Percentiles rank a stretch among this genome's conserved stretches.
These are phyloP conservation scores for Gnathonemus echidnorhynchus DNA, from an alignment of 2,113 vertebrate genomes.

Conservation along the genomic window DNA sequence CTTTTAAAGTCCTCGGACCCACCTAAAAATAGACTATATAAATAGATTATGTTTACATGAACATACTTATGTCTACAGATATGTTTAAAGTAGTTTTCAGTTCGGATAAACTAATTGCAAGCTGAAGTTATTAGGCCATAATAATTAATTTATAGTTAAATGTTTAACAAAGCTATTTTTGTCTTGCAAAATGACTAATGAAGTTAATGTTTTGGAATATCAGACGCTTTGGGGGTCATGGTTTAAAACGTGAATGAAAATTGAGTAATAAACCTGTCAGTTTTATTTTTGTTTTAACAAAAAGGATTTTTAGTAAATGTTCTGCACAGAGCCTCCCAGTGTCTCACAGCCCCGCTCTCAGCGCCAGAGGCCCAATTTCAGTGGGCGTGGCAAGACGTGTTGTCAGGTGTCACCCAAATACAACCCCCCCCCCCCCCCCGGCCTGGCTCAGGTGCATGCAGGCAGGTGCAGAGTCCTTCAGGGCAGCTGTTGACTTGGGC, in stretches of 20 bases:
- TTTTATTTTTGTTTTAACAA: background rate
- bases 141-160: background rate
- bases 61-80: background rate
- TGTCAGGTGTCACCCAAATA: background rate
- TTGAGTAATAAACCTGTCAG: background rate
- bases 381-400: background rate
- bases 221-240: background rate
- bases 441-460: background rate
- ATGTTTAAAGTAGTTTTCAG: background rate
- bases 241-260: background rate
- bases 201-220: background rate
- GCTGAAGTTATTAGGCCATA: background rate
- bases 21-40: background rate
- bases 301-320: background rate
- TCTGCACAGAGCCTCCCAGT: background rate
- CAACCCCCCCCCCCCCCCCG: rapidly evolving
- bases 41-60: background rate
- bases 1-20: background rate
- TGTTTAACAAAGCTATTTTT: background rate
- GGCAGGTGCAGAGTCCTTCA: background rate
- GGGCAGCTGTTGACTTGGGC: background rate
- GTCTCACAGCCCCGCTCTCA: background rate
- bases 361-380: background rate
- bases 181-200: background rate
- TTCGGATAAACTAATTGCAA: background rate